These are phyloP conservation scores for Chydorus sphaericus DNA, from an alignment of 2,888 invertebrate genomes.

Conservation along the genomic window DNA sequence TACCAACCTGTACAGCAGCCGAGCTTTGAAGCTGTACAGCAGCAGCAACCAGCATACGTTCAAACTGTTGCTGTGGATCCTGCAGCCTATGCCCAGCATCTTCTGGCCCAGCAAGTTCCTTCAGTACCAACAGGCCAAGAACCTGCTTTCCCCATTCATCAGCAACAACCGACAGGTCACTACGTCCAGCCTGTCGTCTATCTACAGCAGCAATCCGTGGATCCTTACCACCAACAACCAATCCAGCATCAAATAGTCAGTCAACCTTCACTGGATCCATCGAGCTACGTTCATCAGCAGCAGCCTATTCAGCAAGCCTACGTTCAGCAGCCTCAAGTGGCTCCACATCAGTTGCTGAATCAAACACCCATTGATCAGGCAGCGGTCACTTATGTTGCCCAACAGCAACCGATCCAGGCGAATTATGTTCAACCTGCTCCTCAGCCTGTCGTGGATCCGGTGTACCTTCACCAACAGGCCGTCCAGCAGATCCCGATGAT, in stretches of 20 bases:
- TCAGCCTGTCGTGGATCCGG: slow-evolving; percentile 15
- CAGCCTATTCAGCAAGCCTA: slow-evolving; percentile 9
- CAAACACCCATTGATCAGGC: too few species aligned
- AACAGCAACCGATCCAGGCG: slow-evolving; percentile 14
- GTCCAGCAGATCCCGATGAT: not conserved
- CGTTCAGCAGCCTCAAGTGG: slow-evolving; percentile 20
- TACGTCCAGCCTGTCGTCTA: slow-evolving; percentile 1
- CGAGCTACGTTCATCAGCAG: slow-evolving; percentile 2
- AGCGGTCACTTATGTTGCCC: not conserved
- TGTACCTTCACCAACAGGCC: slow-evolving; percentile 12
- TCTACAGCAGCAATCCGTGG: not conserved
- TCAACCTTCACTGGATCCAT: slow-evolving; percentile 15
- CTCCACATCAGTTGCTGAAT: slow-evolving; percentile 18
- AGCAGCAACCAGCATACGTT: not conserved
- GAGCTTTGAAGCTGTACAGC: not conserved
- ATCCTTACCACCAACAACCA: not conserved
- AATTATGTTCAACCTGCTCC: slow-evolving; percentile 12
- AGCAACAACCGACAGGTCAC: not conserved
- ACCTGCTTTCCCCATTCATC: not conserved
- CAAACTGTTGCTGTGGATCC: too few species aligned
- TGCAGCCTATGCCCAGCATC: not conserved
- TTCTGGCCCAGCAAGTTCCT: not conserved
- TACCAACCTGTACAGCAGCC: not conserved
- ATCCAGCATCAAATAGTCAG: slow-evolving; percentile 13
- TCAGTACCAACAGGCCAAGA: too few species aligned